These are phyloP conservation scores for Terrapene triunguis DNA, from an alignment of 2,113 vertebrate species.

Conservation along the genomic window DNA sequence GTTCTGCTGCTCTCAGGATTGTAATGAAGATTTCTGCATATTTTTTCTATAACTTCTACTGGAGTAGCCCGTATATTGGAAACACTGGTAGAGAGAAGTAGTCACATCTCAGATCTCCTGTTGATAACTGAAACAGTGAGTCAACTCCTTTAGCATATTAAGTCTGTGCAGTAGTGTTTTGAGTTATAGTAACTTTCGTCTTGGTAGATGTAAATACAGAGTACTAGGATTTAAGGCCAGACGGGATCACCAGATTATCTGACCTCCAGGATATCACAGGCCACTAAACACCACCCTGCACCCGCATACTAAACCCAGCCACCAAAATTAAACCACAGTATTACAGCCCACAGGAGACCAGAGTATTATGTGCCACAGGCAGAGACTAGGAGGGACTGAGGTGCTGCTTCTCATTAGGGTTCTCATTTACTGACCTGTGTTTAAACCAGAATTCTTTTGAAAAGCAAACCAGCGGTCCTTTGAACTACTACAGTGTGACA, in stretches of 20 bases:
- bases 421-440: not conserved
- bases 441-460: not conserved
- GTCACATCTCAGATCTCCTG: not conserved
- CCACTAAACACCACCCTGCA: not conserved
- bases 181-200: not conserved
- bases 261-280: not conserved
- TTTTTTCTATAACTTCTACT: not conserved
- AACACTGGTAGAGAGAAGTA: not conserved
- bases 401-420: not conserved
- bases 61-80: not conserved
- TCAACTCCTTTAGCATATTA: not conserved
- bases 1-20: not conserved
- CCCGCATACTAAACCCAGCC: not conserved
- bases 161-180: not conserved
- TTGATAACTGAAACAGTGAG: not conserved
- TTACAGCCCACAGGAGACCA: not conserved
- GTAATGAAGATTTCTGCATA: rapidly evolving
- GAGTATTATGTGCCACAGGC: not conserved
- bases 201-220: not conserved
- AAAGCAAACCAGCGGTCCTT: not conserved
- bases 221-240: not conserved
- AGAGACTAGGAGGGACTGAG: not conserved
- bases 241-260: not conserved
- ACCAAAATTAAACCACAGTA: not conserved
- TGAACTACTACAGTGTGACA: not conserved